phyloP scores from a whole-genome alignment of 2,888 invertebrate genomes.

The Callimorpha dominula region DNA sequence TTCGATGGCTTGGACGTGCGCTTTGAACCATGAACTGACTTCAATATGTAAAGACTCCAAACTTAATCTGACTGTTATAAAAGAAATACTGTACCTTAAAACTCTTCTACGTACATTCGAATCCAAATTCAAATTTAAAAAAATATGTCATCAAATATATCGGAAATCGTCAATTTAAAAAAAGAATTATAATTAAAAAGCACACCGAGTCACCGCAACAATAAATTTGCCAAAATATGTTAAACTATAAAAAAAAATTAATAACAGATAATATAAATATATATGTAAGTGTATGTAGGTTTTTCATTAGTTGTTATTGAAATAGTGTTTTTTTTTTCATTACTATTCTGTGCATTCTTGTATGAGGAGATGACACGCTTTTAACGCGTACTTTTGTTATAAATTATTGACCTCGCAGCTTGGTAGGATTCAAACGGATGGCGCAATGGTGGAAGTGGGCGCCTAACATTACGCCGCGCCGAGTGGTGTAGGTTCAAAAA shows the following conservation, averaged over 20 bases:
- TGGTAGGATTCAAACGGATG: not conserved
- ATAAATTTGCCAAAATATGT: no score
- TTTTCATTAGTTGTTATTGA: not conserved
- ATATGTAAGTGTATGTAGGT: not conserved
- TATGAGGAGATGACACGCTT: conserved; percentile 36
- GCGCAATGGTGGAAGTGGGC: no score
- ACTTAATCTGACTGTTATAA: not conserved
- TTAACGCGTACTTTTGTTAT: conserved; percentile 5
- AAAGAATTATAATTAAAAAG: no score
- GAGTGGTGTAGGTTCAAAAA: no score
- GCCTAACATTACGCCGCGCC: no score
- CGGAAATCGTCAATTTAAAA: no score
- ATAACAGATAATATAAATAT: no score
- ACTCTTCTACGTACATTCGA: not conserved
- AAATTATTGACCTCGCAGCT: conserved; percentile 7
- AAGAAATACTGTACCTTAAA: not conserved
- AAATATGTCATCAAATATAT: no score
- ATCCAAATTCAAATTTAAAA: no score
- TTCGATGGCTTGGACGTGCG: conserved; percentile 22
- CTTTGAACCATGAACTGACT: conserved; percentile 23
- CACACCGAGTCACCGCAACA: no score
- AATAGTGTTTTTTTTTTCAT: conserved; percentile 9
- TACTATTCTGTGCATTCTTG: conserved; percentile 42
- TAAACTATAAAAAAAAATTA: no score
- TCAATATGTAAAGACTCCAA: conserved; percentile 13